Conservation (phyloP, 2,113 vertebrate genomes). For the Hippocampus abdominalis region DNA sequence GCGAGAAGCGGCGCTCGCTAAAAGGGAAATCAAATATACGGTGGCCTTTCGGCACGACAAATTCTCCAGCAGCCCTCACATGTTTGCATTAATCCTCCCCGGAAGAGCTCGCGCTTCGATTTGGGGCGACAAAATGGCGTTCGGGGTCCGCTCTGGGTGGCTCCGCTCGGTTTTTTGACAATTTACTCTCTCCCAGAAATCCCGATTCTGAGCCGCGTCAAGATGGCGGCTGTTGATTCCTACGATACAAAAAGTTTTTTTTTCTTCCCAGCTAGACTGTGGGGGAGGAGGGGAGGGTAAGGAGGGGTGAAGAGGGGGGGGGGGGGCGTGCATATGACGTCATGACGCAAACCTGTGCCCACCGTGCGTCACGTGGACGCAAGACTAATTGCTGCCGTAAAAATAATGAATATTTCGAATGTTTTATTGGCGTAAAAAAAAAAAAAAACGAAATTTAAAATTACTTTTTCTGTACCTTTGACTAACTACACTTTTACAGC, state of each 20-base stretch:
- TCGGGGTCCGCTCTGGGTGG: conserved; percentile 63
- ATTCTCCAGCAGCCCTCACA: conserved; percentile 56
- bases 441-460: too few relatives aligned
- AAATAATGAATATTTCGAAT: not conserved
- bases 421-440: too few relatives aligned
- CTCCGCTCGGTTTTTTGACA: conserved; percentile 65
- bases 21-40: conserved; percentile 80
- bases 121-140: conserved; percentile 61
- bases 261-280: conserved; percentile 85
- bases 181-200: conserved; percentile 77
- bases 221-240: conserved; percentile 98
- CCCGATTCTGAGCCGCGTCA: conserved; percentile 88
- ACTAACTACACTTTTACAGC: too few relatives aligned
- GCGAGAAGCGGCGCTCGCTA: conserved; percentile 73
- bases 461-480: too few relatives aligned
- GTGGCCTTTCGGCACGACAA: conserved; percentile 69
- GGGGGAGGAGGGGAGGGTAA: conserved; percentile 53
- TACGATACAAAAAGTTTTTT: conserved; percentile 86
- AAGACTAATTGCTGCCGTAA: conserved; percentile 17
- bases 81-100: conserved; percentile 55
- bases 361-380: conserved; percentile 71
- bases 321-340: conserved; percentile 71
- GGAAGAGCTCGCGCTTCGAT: conserved; percentile 45
- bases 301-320: conserved; percentile 59
- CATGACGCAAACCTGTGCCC: conserved; percentile 70